Percentiles rank a stretch among this genome's conserved stretches.
Evolutionary conservation across 2,113 vertebrate genomes (phyloP).

Genomic region (Labrus mixtus): DNA sequence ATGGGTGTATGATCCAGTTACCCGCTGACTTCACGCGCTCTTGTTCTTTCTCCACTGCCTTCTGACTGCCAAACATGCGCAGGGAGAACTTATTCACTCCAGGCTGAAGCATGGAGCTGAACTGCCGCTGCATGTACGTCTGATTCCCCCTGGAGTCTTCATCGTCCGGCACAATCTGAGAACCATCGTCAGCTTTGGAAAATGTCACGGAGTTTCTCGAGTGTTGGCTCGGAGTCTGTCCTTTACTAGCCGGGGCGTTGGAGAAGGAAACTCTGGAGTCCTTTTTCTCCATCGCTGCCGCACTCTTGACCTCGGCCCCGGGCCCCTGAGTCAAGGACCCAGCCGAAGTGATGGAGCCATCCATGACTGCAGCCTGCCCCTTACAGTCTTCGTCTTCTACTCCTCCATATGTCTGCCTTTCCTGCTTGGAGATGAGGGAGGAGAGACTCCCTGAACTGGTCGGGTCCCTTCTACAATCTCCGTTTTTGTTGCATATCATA

Average conservation of each 20-base stretch:
- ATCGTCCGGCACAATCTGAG: slow-evolving; percentile 85
- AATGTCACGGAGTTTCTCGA: slow-evolving; percentile 78
- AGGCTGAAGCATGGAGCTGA: slow-evolving; percentile 95
- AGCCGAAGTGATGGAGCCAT: slow-evolving; percentile 72
- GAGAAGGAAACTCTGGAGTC: slow-evolving; percentile 89
- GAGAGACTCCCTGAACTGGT: slow-evolving; percentile 81
- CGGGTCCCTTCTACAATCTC: slow-evolving; percentile 85
- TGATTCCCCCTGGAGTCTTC: slow-evolving; percentile 87
- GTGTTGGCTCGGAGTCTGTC: slow-evolving; percentile 59
- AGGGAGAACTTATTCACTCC: slow-evolving; percentile 99
- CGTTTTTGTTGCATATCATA: slow-evolving; percentile 88
- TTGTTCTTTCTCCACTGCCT: slow-evolving; percentile 95
- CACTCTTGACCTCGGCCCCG: slow-evolving; percentile 75
- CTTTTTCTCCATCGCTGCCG: slow-evolving; percentile 78
- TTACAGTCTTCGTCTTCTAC: slow-evolving; percentile 60
- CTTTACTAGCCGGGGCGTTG: slow-evolving; percentile 78
- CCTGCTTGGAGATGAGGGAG: slow-evolving; percentile 80
- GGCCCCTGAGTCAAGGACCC: slow-evolving; percentile 72
- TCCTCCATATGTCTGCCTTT: slow-evolving; percentile 77
- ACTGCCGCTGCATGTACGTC: slow-evolving; percentile 96
- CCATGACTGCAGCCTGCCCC: slow-evolving; percentile 74
- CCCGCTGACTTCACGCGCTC: slow-evolving; percentile 96
- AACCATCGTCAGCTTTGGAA: slow-evolving; percentile 82
- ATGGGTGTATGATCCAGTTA: slow-evolving; percentile 98
- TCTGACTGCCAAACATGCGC: slow-evolving; percentile 99